Conservation (phyloP, 2,113 vertebrate genomes). For the Bathybates hornii region DNA sequence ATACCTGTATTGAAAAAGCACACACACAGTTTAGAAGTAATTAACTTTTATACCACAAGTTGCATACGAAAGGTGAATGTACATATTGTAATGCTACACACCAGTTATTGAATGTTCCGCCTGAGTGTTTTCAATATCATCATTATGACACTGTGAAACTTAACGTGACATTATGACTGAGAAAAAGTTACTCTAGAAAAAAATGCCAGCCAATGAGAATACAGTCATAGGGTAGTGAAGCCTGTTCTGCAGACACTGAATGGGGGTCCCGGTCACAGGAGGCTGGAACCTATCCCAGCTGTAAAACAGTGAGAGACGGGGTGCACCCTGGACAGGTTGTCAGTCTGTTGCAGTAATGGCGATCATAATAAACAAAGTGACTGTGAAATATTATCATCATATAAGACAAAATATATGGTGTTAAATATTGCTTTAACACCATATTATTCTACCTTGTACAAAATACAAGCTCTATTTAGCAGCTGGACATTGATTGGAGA, state of each 20-base stretch:
- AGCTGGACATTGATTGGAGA: neutral
- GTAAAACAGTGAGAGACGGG: accelerated
- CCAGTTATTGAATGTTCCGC: neutral
- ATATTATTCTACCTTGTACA: neutral
- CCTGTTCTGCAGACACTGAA: neutral
- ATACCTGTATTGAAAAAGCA: neutral
- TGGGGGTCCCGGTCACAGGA: neutral
- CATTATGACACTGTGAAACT: neutral
- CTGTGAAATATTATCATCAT: neutral
- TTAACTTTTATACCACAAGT: neutral
- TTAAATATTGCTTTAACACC: neutral
- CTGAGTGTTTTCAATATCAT: accelerated
- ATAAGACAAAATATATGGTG: neutral
- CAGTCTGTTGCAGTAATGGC: neutral
- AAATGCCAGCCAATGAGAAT: neutral
- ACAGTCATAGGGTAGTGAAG: neutral
- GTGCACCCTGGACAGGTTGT: neutral
- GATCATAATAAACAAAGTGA: neutral
- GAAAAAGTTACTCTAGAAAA: neutral
- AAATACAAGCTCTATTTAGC: neutral
- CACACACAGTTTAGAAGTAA: neutral
- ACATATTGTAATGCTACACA: neutral
- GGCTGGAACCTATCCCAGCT: neutral
- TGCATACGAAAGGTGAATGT: accelerated
- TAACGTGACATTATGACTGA: neutral